phyloP scores from a whole-genome alignment of 2,888 invertebrate genomes.

The Idaea biselata region DNA sequence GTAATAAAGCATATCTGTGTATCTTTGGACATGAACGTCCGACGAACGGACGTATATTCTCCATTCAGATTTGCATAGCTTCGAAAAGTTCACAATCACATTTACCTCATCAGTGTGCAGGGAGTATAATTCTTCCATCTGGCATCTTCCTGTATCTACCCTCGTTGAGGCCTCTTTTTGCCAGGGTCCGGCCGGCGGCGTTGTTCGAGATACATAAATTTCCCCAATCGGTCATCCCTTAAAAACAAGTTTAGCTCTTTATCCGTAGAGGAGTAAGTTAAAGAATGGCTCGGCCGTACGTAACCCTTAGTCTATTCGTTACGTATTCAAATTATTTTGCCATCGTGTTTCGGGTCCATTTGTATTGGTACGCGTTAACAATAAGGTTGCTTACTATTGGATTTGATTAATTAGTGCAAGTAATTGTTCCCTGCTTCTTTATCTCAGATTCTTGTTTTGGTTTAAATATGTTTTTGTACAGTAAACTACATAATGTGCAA shows the following conservation, averaged over 20 bases:
- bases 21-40: constrained; percentile 48
- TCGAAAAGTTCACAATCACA: constrained; percentile 78
- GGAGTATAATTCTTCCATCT: constrained; percentile 78
- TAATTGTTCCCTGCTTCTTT: constrained; percentile 21
- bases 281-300: constrained; percentile 73
- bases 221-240: constrained; percentile 80
- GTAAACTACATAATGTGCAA: not conserved
- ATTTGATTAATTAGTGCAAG: constrained; percentile 59
- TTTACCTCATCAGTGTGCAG: constrained; percentile 79
- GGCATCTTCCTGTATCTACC: constrained; percentile 77
- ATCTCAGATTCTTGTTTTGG: constrained; percentile 4
- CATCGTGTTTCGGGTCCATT: constrained; percentile 73
- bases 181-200: constrained; percentile 70
- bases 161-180: constrained; percentile 69
- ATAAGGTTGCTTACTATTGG: constrained; percentile 44
- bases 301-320: constrained; percentile 72
- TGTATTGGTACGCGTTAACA: constrained; percentile 55
- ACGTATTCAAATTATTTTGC: constrained; percentile 78
- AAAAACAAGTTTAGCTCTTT: constrained; percentile 80
- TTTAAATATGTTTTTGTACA: constrained; percentile 3
- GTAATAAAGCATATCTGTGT: constrained; percentile 47
- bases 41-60: constrained; percentile 60
- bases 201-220: constrained; percentile 78
- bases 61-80: constrained; percentile 71
- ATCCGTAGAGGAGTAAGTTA: constrained; percentile 72